phyloP scores from a whole-genome alignment of 2,113 vertebrate species.

The Centropus bengalensis region DNA sequence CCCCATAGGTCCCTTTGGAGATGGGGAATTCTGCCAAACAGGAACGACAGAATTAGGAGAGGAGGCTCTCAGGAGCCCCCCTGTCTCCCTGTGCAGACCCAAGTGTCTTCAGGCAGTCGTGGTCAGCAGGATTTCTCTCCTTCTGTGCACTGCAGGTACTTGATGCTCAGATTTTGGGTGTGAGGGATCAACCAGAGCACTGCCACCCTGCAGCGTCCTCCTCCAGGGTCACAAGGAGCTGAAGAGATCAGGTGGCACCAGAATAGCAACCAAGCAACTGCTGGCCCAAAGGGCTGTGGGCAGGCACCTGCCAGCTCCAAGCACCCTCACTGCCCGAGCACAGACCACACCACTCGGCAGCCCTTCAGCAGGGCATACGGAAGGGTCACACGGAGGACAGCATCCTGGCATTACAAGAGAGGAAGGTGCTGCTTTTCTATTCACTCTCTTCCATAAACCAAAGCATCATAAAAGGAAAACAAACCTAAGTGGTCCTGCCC shows the following conservation, averaged over 20 bases:
- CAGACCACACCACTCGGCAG: not conserved
- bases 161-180: not conserved
- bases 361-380: not conserved
- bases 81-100: accelerated
- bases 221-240: not conserved
- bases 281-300: not conserved
- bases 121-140: not conserved
- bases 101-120: not conserved
- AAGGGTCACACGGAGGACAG: conserved; percentile 2
- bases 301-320: conserved; percentile 31
- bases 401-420: not conserved
- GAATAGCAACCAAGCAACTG: not conserved
- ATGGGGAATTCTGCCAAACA: not conserved
- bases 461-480: not conserved
- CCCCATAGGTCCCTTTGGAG: not conserved
- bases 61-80: not conserved
- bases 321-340: not conserved
- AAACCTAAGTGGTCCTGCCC: not conserved
- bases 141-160: not conserved
- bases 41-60: not conserved
- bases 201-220: not conserved
- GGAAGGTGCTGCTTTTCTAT: not conserved
- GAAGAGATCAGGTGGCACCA: not conserved
- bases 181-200: not conserved
- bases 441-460: not conserved